phyloP scores from a whole-genome alignment of 2,797 vertebrate genomes.

The Sciaenops ocellatus region DNA sequence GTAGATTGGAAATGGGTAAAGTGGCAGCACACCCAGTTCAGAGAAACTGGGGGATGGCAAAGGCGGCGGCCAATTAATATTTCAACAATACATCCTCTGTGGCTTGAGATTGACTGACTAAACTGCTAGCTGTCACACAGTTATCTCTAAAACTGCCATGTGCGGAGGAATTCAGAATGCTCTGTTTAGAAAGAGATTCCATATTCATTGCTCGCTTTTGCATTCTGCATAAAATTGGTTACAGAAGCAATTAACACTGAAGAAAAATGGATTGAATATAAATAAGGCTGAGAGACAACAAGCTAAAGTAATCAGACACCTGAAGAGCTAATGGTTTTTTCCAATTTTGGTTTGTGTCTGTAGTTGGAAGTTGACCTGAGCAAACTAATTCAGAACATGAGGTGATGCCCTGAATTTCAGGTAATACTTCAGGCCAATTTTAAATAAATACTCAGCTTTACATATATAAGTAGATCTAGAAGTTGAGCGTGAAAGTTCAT shows the following conservation, averaged over 20 bases:
- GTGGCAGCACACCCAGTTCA: constrained; percentile 72
- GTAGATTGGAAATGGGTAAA: constrained; percentile 68
- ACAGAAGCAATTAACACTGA: constrained; percentile 56
- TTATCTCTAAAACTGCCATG: constrained; percentile 64
- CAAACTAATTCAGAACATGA: constrained; percentile 21
- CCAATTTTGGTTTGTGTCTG: constrained; percentile 28
- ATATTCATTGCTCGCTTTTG: constrained; percentile 53
- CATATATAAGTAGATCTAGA: too few species aligned
- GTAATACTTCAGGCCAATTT: not conserved
- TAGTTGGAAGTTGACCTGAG: constrained; percentile 3
- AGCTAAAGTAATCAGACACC: constrained; percentile 30
- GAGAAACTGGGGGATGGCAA: constrained; percentile 61
- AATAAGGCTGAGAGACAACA: constrained; percentile 54
- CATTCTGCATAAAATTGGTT: constrained; percentile 53
- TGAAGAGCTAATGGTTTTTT: constrained; percentile 22
- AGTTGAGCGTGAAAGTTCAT: not conserved
- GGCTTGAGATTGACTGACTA: constrained; percentile 72
- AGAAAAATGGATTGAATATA: constrained; percentile 52
- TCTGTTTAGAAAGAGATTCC: constrained; percentile 48
- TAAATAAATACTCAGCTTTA: not conserved
- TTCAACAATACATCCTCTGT: constrained; percentile 74
- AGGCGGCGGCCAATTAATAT: constrained; percentile 73
- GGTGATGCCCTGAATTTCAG: constrained; percentile 1
- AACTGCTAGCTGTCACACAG: constrained; percentile 61
- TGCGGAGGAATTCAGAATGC: constrained; percentile 55